A percentile compares a stretch with the other conserved stretches of the same genome.
Conservation (phyloP, 2,113 vertebrate genomes). For the Gracilinanus agilis region DNA sequence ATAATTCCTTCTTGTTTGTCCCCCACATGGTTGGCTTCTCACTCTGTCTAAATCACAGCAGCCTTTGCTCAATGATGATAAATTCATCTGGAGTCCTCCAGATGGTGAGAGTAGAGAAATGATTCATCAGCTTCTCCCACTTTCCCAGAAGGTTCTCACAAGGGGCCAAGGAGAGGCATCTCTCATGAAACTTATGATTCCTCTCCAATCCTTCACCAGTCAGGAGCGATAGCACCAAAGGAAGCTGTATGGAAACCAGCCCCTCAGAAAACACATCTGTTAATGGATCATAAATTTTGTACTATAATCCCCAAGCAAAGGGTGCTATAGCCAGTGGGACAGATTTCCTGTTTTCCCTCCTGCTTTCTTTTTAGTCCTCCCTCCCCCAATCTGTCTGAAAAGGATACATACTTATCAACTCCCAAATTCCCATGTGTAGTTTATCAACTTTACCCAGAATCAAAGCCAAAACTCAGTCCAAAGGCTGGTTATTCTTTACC, state of each 20-base stretch:
- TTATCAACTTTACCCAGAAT: not conserved
- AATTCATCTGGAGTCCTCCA: slow-evolving; percentile 80
- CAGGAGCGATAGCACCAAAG: not conserved
- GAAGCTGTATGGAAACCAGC: not conserved
- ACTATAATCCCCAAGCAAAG: not conserved
- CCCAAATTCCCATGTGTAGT: not conserved
- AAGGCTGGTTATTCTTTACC: not conserved
- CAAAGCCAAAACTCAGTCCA: not conserved
- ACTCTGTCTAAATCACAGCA: slow-evolving; percentile 67
- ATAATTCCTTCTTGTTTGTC: slow-evolving; percentile 36
- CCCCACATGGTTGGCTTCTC: not conserved
- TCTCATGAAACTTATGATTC: slow-evolving; percentile 21
- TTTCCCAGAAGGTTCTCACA: slow-evolving; percentile 65
- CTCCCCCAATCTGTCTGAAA: not conserved
- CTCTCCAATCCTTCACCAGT: not conserved
- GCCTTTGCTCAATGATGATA: slow-evolving; percentile 69
- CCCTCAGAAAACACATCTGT: not conserved
- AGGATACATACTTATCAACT: not conserved
- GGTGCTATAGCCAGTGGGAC: not conserved
- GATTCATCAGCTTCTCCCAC: slow-evolving; percentile 73
- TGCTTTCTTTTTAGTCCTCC: not conserved
- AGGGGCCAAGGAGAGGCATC: not conserved
- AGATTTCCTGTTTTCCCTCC: not conserved
- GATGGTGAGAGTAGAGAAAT: slow-evolving; percentile 73
- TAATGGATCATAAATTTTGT: not conserved